A percentile compares a stretch with the other conserved stretches of the same genome.
phyloP scores from a whole-genome alignment of 2,888 invertebrate genomes.

The Nemoura dubitans region DNA sequence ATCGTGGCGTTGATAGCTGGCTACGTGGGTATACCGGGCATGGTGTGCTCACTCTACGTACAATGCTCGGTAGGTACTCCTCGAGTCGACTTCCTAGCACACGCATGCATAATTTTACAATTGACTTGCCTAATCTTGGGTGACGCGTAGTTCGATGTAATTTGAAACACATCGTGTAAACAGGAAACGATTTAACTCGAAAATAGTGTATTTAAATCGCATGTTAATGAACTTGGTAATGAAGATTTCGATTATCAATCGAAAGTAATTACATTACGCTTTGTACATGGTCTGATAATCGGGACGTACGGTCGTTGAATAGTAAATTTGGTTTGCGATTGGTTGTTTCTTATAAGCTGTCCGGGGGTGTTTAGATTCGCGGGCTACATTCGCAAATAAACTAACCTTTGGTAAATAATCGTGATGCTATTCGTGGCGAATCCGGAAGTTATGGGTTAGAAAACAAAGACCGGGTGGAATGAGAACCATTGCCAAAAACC shows the following conservation, averaged over 20 bases:
- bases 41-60: background rate
- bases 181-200: slow-evolving; percentile 24
- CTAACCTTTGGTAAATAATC: background rate
- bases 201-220: slow-evolving; percentile 34
- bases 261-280: background rate
- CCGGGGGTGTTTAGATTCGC: background rate
- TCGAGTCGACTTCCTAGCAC: background rate
- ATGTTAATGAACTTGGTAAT: slow-evolving; percentile 33
- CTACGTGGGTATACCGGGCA: background rate
- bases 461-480: background rate
- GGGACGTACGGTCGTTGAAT: background rate
- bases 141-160: background rate
- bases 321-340: background rate
- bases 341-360: background rate
- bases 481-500: background rate
- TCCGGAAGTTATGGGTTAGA: background rate
- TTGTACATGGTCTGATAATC: background rate
- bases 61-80: background rate
- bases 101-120: slow-evolving; percentile 3
- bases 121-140: background rate
- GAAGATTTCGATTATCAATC: slow-evolving; percentile 25
- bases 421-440: background rate
- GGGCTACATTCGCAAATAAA: background rate
- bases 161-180: slow-evolving; percentile 9
- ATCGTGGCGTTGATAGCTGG: background rate